These are phyloP conservation scores for Formica exsecta DNA, from an alignment of 1,140 invertebrate species.

Conservation along the genomic window DNA sequence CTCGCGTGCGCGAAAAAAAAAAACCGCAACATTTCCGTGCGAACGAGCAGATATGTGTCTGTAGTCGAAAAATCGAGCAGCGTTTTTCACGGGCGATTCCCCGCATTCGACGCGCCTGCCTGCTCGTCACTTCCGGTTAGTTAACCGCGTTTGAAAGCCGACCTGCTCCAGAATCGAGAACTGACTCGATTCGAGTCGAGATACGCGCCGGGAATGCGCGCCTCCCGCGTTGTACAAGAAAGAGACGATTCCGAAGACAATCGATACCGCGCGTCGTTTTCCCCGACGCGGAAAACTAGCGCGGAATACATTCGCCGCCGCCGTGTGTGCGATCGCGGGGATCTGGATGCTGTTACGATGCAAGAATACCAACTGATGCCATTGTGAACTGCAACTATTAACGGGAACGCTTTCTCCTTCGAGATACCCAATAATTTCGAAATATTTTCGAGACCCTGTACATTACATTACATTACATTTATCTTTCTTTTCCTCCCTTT, in stretches of 20 bases:
- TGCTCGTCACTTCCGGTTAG: conserved; percentile 79
- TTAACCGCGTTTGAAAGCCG: conserved; percentile 76
- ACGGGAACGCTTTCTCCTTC: conserved; percentile 11
- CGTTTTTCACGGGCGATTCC: conserved; percentile 63
- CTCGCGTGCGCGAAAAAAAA: neutral
- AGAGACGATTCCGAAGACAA: conserved; percentile 71
- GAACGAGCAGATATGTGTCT: neutral
- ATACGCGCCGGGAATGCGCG: conserved; percentile 76
- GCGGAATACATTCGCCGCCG: neutral
- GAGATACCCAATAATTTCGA: neutral
- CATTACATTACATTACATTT: neutral
- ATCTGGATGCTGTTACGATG: neutral
- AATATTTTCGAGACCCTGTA: neutral
- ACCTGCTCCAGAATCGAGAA: conserved; percentile 72
- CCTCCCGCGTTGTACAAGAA: conserved; percentile 1
- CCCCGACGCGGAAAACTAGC: conserved; percentile 33
- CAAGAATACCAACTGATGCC: neutral
- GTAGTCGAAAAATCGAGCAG: conserved; percentile 55
- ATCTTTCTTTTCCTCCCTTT: neutral
- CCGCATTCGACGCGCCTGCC: conserved; percentile 70
- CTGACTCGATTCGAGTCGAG: conserved; percentile 75
- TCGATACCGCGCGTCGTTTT: conserved; percentile 54
- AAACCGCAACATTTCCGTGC: conserved; percentile 36
- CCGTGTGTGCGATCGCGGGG: neutral
- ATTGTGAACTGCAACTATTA: conserved; percentile 13